These are phyloP conservation scores for Lasioglossum vierecki DNA, from an alignment of 2,888 invertebrate species.

Conservation along the genomic window DNA sequence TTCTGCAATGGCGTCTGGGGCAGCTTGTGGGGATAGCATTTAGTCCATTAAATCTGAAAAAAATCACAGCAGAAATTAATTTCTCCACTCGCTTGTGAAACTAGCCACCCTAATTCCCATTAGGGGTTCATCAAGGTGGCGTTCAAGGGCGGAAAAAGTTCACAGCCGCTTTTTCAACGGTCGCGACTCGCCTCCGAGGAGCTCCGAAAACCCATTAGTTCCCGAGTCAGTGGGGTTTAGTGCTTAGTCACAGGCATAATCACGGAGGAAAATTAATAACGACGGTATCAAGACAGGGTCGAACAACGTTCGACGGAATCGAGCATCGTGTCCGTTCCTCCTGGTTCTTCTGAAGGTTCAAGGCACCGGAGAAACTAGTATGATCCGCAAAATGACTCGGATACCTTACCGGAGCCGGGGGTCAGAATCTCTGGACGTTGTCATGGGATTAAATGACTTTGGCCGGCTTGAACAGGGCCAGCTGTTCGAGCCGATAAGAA, in stretches of 20 bases:
- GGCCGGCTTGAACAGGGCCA: constrained; percentile 66
- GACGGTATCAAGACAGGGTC: constrained; percentile 21
- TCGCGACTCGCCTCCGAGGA: neutral
- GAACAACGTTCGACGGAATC: constrained; percentile 31
- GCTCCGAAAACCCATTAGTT: constrained; percentile 19
- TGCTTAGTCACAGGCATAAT: constrained; percentile 40
- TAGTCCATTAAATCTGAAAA: neutral
- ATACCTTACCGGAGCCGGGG: constrained; percentile 53
- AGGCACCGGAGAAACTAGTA: constrained; percentile 26
- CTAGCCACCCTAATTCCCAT: neutral
- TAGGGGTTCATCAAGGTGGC: neutral
- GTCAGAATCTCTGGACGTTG: constrained; percentile 70
- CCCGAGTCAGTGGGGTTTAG: neutral
- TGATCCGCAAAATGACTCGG: constrained; percentile 56
- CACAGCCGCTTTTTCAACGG: neutral
- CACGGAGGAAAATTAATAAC: constrained; percentile 46
- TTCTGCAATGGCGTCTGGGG: neutral
- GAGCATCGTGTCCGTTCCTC: neutral
- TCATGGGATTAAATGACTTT: constrained; percentile 81
- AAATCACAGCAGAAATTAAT: neutral
- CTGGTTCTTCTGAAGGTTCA: neutral
- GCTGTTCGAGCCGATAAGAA: constrained; percentile 69
- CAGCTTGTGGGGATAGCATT: neutral
- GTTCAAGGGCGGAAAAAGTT: neutral
- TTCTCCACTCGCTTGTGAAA: neutral